Evolutionary conservation across 2,797 vertebrate genomes (phyloP), one percentile per base, ranked within the genome.

Genomic region (Acrossocheilus wenchowensis): DNA sequence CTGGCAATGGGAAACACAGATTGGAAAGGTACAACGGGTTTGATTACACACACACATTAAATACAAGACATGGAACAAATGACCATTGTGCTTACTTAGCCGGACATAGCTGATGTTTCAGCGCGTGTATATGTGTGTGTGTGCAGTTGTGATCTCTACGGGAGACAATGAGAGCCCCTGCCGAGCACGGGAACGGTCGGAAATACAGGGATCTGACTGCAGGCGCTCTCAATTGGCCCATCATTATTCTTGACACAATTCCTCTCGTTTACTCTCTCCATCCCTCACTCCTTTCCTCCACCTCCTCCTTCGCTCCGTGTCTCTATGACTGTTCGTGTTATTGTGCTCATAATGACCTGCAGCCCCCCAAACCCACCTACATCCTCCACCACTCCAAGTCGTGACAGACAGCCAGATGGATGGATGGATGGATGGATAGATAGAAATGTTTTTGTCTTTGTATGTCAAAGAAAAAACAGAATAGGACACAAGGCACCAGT

Each of bases 161-260:
- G 73, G 84, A 86, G 81, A 86, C 78, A 48, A 72, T 39, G 45
- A 62, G 45, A 88, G 81, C 84, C 81, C 88, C 84, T 79, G 82
- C 60, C 11, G 84, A 86, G 84, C 52, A 41, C 48, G 60, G 84
- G 69, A 84, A 84, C 84, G 69, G 82, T 79, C 74, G 86, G 86
- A 89, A 90, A 89, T 82, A 72, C 71, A 77, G 79, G 81, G 86
- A 74, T 86, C 81, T 89, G 78, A 82, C 86, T 90, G 78, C 86
- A 88, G 84, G 39, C 62, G 7, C 45, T 78, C 89, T 90, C 91
- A 92, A 96, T 95, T 94, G 93, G 92, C 85, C 88, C 43, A 94
- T 95, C 93, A 90, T 94, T 94, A 96, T 96, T 94, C 94, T 89
- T 91, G 91, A 92, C 95, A 95, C 95, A 95, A 84, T 90, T 88